Evolutionary conservation across 64 coral and sea anemone genomes (phyloP), one percentile per base, ranked within the genome.

Genomic region (Actinia equina): DNA sequence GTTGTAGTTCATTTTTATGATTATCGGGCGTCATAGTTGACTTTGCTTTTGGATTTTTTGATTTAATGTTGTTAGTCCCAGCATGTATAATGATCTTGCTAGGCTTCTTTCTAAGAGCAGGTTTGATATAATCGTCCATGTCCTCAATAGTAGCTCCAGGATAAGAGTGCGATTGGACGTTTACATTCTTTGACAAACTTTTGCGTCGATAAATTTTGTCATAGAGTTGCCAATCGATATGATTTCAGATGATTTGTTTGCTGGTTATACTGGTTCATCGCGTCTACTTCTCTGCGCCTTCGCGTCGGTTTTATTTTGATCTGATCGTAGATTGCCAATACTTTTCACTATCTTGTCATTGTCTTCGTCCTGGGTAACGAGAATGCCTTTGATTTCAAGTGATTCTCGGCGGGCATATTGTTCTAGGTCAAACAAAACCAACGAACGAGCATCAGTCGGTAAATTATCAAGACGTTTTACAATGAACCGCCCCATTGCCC

Each of bases 191-290:
- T 59, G 86, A 88, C 19, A 88, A 20, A 22, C 79, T 88, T 18
- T 78, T 77, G 20, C 46, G 13, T 57, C 45, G 30, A 88, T 22
- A 25, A 79, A 88, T 88, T 88, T 88, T 54, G 54, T 79, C 71
- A 88, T 79, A 7, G 86, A 88, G 79, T 88, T 71, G 17, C 86
- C 86, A 88, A 88, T 88, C 18, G 76, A 27, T 42, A 74, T 9
- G 27, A 25, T 22, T 19, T 22, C 7, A 37, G 30, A 37, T 37
- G 30, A 37, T 37, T 37, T 37, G 30, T 37, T 37, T 37, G 30
- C 30, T 37, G 30, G 30, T 37, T 37, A 37, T 37, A 37, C 30
- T 37, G 30, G 30, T 37, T 37, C 30, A 37, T 37, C 30, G 30
- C 30, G 30, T 37, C 30, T 37, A 37, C 30, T 37, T 37, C 30